Evolutionary conservation across 2,797 vertebrate species (phyloP).

Genomic region (Poeciliopsis turneri): DNA sequence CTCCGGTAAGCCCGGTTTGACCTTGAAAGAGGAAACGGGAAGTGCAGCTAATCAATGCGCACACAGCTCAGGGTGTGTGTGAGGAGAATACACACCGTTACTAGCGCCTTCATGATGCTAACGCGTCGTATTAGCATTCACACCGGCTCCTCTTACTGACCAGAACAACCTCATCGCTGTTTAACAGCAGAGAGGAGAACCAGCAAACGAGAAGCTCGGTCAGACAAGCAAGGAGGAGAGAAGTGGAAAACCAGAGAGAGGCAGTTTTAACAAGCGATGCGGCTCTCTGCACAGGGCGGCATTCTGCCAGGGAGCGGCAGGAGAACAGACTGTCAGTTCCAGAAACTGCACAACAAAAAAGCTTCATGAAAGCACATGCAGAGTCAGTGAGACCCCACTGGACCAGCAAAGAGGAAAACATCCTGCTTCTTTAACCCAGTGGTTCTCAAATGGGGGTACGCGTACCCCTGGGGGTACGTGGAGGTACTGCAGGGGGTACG

Average conservation of each 20-base stretch:
- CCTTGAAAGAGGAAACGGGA: conserved; percentile 64
- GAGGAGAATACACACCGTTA: conserved; percentile 2
- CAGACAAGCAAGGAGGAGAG: conserved; percentile 8
- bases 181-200: conserved; percentile 30
- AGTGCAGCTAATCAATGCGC: conserved; percentile 39
- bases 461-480: no score
- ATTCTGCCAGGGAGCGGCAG: neutral
- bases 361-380: no score
- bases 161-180: conserved; percentile 30
- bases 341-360: no score
- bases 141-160: conserved; percentile 1
- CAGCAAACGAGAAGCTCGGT: conserved; percentile 7
- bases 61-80: conserved; percentile 20
- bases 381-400: no score
- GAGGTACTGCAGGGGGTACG: no score
- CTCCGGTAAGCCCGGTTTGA: conserved; percentile 62
- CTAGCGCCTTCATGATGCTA: conserved; percentile 40
- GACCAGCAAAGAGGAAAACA: no score
- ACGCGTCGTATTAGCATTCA: conserved; percentile 38
- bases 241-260: neutral
- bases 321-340: neutral
- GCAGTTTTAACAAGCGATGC: neutral
- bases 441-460: no score
- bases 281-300: neutral
- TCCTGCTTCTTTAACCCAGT: no score